Evolutionary conservation across 2,888 invertebrate genomes (phyloP), one percentile per base, ranked within the genome.

Genomic region (Slavum lentiscoides): DNA sequence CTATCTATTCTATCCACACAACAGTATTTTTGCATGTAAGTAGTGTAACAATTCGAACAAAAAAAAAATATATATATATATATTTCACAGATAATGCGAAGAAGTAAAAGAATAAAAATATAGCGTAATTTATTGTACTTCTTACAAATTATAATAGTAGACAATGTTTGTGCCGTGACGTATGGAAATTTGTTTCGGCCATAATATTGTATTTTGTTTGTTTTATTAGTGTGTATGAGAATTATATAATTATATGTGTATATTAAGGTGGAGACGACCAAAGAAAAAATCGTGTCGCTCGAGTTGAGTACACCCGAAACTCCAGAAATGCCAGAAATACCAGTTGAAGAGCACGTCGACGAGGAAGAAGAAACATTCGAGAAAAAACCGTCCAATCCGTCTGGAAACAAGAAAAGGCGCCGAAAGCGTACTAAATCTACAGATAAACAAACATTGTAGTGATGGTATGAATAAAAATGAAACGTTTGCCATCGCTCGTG

Each of bases 251-350:
- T 43, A n/a, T 75, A 13, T 49, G 23, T 49, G 23, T 83, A 58
- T 74, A 82, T 82, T 80, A 87, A 93, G 95, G 94, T 95, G 87
- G 95, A 95, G 90, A 95, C 95, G 83, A 92, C 94, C 83, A 93
- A 93, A 88, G 94, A 95, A 88, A 95, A 94, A 88, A 95, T 95
- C 85, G 94, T 95, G 88, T 94, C 95, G 82, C 88, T 95, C 87
- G 95, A 95, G 88, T 88, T 95, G 19, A 80, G 80, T 72, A 80
- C 80, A 39, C 80, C 80, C 9, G 80, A 80, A 72, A n/a, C 64
- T 19, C 49, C 49, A 3, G 70, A 80, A 80, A 37, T 69, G 4
- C 70, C 76, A 5, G 68, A 76, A n/a, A 62, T 19, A 15, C 59
- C 62, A 64, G 43, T 30, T 66, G 70, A 64, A 64, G 70, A 66